Conservation (phyloP, 2,797 vertebrate genomes). For the Danio aesculapii region DNA sequence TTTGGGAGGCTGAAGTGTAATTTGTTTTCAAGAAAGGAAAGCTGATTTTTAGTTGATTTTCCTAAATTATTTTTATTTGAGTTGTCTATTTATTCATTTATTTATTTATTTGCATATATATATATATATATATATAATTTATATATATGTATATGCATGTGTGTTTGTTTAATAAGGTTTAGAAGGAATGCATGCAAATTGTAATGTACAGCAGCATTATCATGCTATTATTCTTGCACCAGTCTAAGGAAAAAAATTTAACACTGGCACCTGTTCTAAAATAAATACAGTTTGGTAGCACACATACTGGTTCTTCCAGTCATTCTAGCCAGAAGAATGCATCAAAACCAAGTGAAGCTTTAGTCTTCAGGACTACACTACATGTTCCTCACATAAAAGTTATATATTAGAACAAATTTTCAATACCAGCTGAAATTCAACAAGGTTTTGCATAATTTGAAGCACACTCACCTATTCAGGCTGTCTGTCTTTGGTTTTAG, state of each 20-base stretch:
- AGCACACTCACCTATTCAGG: conserved; percentile 44
- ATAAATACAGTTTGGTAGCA: background rate
- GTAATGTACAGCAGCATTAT: background rate
- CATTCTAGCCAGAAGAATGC: background rate
- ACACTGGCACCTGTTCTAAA: background rate
- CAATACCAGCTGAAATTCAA: background rate
- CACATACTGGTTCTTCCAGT: conserved; percentile 31
- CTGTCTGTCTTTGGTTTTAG: background rate
- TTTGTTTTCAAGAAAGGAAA: too few relatives aligned
- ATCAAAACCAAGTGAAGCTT: background rate
- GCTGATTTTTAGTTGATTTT: background rate
- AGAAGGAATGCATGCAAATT: background rate
- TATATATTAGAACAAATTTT: background rate
- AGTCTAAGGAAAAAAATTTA: background rate
- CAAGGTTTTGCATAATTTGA: background rate
- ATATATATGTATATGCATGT: background rate
- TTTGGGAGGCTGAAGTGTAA: background rate
- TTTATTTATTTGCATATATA: too few relatives aligned
- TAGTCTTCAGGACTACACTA: background rate
- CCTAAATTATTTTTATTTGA: background rate
- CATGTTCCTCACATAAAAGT: background rate
- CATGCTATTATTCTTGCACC: background rate
- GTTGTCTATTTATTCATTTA: too few relatives aligned
- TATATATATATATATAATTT: background rate
- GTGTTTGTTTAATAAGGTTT: background rate